Conservation (phyloP, 2,888 invertebrate species). For the Tanypteryx hageni region DNA sequence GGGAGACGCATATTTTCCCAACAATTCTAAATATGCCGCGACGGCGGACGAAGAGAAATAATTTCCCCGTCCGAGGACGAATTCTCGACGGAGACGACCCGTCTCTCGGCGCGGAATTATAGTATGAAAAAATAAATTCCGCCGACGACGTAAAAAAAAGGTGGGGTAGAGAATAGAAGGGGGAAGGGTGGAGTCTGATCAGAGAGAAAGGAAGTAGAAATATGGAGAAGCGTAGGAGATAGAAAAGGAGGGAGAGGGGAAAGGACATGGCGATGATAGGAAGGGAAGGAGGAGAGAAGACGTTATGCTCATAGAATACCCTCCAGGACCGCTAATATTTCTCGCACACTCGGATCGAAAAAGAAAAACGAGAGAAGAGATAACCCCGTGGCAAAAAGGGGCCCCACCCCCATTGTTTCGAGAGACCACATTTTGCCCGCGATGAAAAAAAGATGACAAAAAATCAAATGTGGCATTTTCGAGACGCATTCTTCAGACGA, state of each 20-base stretch:
- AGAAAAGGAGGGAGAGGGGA: not conserved
- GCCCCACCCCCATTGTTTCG: conserved; percentile 20
- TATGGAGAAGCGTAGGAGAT: not conserved
- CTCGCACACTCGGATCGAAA: not conserved
- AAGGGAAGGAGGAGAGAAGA: not conserved
- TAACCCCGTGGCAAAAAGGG: not conserved
- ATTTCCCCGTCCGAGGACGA: too few relatives aligned
- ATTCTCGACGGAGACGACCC: too few relatives aligned
- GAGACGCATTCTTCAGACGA: not conserved
- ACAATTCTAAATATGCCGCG: too few relatives aligned
- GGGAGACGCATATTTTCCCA: too few relatives aligned
- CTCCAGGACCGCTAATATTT: not conserved
- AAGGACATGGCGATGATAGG: not conserved
- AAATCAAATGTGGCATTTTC: not conserved
- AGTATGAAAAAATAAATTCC: too few relatives aligned
- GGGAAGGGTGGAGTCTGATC: not conserved
- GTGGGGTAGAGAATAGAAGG: not conserved
- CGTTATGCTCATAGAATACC: not conserved
- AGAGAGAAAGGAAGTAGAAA: not conserved
- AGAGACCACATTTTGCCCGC: not conserved
- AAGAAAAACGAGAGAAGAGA: not conserved
- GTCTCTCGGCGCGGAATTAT: too few relatives aligned
- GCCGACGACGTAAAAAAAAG: not conserved
- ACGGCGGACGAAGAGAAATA: too few relatives aligned
- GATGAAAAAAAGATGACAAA: not conserved